Base-by-base conservation (phyloP, 2,797 vertebrate genomes). In the Pogoniulus pusillus region DNA sequence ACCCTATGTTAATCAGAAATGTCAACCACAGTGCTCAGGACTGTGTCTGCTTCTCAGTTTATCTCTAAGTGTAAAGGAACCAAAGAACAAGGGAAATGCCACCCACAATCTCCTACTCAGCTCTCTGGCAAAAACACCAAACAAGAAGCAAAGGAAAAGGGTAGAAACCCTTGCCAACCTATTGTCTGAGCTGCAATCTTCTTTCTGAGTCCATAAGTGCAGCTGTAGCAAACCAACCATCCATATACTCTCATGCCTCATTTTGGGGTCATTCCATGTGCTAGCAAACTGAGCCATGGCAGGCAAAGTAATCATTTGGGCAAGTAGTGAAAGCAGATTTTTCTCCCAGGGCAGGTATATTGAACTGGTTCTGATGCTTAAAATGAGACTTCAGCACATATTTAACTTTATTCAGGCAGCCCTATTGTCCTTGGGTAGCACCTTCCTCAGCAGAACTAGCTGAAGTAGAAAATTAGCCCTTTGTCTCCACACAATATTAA, bases 121-220 rank as follows among this genome's bases (percentile, higher is more conserved):
- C 27, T 89, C 32, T 53, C 20, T 29, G 8, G 45, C 58, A 24
- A 55, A 76, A 86, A n/a, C 5, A 15, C 3, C 1, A 10, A 9
- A 59, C n/a, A 17, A 10, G 26, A 66, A 45, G 19, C 39, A 16
- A 68, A 82, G 58, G 39, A 7, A 34, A 34, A 69, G 11, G 39
- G 29, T 14, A 49, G 35, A 64, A 63, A 66, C 6, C 3, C 29
- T 49, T 49, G 60, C 57, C 35, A 73, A 17, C 74, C 19, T 90
- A 7, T 51, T 93, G 45, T 76, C 49, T 23, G 11, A 13, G 63
- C 74, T 75, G n/a, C 13, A 22, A 5, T 47, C 64, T 82, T 64
- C n/a, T 62, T 78, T n/a, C 41, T 0, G 0, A 87, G 49, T 15
- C 54, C 4, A 0, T 22, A 37, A 83, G 32, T n/a, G 32, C 32